Base-by-base conservation (phyloP, 2,113 vertebrate species). In the Atherinomorus stipes region DNA sequence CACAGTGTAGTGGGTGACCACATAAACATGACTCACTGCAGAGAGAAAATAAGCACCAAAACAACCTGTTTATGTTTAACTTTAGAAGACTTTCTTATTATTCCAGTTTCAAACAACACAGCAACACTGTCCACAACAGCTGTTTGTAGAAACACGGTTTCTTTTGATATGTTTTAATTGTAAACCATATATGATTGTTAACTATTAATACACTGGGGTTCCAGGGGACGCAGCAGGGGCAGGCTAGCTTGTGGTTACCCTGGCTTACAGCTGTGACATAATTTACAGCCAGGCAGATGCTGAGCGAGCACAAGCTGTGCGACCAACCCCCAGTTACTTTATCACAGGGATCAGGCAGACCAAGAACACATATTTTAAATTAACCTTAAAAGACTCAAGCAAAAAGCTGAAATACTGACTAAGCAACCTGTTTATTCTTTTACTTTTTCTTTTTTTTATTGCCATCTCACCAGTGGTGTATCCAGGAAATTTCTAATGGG, bases 251-350 rank as follows among this genome's bases (percentile, higher is more conserved):
- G 56, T 45, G 68, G 77, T 81, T 74, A 53, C 49, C 40, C 37
- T 50, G 73, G 72, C 65, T 68, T 68, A 52, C 60, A 81, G 85
- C 72, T 74, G 75, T 57, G 50, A 83, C 66, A 79, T 75, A 71
- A 69, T 59, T 73, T 31, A 60, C 54, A 78, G 72, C 8, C 72
- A 83, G 65, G 80, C 77, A 68, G 58, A 81, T 28, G 42, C 57
- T 40, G 45, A 69, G 67, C 70, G 72, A 63, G 40, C 13, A 0
- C 49, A 72, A 38, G 60, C 62, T 81, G 63, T 83, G 65, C 69
- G 75, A 81, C 76, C 80, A 90, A 83, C 65, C 64, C 44, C 58
- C 81, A 52, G 71, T 87, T 83, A 84, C 28, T 66, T 60, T 74
- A 81, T 79, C 81, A 54, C 56, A 66, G 4, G 15, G 70, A 71